phyloP scores from a whole-genome alignment of 2,888 invertebrate genomes.

The Paralinhomoeus sp. region DNA sequence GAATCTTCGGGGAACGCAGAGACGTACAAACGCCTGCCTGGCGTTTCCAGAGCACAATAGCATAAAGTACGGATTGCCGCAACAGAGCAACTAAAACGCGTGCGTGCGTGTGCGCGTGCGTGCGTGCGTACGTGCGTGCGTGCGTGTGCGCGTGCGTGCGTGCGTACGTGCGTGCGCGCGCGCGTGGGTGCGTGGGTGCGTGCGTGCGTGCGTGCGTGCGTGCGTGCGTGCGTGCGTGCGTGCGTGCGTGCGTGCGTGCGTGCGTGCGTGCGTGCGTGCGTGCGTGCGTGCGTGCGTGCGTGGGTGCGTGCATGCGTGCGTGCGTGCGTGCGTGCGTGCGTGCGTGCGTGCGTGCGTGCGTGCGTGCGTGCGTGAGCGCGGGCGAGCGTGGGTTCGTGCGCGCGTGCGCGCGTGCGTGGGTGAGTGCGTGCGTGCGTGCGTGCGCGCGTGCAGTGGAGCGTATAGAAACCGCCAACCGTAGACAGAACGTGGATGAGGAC shows the following conservation, averaged over 20 bases:
- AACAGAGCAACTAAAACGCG: too few species aligned
- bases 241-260: background rate
- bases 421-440: too few species aligned
- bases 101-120: background rate
- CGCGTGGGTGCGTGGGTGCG: background rate
- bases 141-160: background rate
- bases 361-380: too few species aligned
- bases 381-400: too few species aligned
- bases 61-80: background rate
- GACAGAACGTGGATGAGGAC: slow-evolving; percentile 1
- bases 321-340: too few species aligned
- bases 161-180: background rate
- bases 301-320: background rate
- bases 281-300: background rate
- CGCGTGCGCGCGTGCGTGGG: too few species aligned
- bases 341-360: background rate
- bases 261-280: background rate
- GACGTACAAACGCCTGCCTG: too few species aligned
- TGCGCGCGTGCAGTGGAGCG: background rate
- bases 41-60: too few species aligned
- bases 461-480: background rate
- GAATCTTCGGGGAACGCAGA: too few species aligned
- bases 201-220: background rate
- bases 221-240: background rate
- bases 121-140: background rate